These are phyloP conservation scores for Labeo calbasu DNA, from an alignment of 2,797 vertebrate species.

Conservation along the genomic window DNA sequence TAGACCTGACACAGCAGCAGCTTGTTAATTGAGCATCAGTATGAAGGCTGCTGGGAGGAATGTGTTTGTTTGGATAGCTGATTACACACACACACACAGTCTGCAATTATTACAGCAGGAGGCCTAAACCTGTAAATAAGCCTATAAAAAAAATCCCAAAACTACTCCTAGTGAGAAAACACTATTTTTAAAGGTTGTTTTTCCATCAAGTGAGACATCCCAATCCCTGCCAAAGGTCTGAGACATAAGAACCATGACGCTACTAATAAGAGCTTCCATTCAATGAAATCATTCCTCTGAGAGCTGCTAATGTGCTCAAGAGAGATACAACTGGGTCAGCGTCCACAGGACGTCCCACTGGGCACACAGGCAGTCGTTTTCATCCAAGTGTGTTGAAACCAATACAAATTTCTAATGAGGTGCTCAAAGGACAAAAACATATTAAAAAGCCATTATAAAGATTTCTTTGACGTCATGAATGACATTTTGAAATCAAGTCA, in stretches of 20 bases:
- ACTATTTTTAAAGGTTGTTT: not conserved
- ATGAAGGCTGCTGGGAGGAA: slow-evolving; percentile 21
- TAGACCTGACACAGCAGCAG: slow-evolving; percentile 28
- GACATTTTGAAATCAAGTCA: not conserved
- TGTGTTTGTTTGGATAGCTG: slow-evolving; percentile 42
- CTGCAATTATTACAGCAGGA: slow-evolving; percentile 29
- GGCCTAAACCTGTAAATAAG: slow-evolving; percentile 15
- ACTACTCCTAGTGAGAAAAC: not conserved
- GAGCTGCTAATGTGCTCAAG: slow-evolving; percentile 35
- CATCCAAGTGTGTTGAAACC: slow-evolving; percentile 4
- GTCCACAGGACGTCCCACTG: slow-evolving; percentile 41
- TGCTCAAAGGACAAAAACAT: slow-evolving; percentile 11
- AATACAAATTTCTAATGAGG: slow-evolving; percentile 19
- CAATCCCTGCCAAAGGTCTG: not conserved
- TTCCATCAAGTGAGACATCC: not conserved
- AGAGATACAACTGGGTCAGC: slow-evolving; percentile 49
- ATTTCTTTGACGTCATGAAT: not conserved
- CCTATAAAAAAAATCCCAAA: slow-evolving; percentile 14
- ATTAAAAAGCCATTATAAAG: not conserved
- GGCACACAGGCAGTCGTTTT: slow-evolving; percentile 14
- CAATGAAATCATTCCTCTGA: slow-evolving; percentile 35
- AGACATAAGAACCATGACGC: not conserved
- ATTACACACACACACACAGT: slow-evolving; percentile 7
- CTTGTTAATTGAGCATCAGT: slow-evolving; percentile 34
- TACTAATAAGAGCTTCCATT: slow-evolving; percentile 37